Percentiles rank a stretch among this genome's conserved stretches.
Conservation (phyloP, 1,140 invertebrate genomes). For the Drosophila fuyamai region DNA sequence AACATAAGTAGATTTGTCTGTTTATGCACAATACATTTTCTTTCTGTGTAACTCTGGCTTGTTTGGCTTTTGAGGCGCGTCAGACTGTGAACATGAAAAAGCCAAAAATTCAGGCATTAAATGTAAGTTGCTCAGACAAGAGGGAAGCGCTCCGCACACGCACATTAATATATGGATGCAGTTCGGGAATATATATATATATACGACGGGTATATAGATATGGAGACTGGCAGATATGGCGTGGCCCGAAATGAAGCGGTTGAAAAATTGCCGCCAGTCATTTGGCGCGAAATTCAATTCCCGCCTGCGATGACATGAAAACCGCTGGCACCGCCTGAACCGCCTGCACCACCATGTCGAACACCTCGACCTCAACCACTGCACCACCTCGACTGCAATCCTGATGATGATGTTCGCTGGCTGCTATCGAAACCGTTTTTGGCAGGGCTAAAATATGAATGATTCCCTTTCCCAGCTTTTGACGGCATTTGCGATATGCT, state of each 20-base stretch:
- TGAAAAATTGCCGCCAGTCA: conserved; percentile 78
- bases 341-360: background rate
- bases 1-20: too few species aligned
- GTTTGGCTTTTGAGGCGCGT: conserved; percentile 65
- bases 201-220: conserved; percentile 25
- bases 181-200: conserved; percentile 14
- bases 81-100: conserved; percentile 79
- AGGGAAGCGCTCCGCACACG: conserved; percentile 6
- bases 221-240: conserved; percentile 54
- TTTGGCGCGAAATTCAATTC: conserved; percentile 83
- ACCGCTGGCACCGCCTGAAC: conserved; percentile 24
- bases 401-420: conserved; percentile 63
- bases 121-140: conserved; percentile 70
- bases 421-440: conserved; percentile 60
- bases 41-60: conserved; percentile 19
- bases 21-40: background rate
- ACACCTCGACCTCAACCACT: background rate
- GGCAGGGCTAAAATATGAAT: conserved; percentile 51
- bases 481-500: background rate
- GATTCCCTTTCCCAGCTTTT: conserved; percentile 10
- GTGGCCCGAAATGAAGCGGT: conserved; percentile 66
- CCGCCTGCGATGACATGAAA: conserved; percentile 79
- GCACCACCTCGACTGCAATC: conserved; percentile 15
- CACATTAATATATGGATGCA: conserved; percentile 31
- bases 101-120: conserved; percentile 77